Evolutionary conservation across 1,140 invertebrate genomes (phyloP), one percentile per base, ranked within the genome.

Genomic region (Sipha flava): DNA sequence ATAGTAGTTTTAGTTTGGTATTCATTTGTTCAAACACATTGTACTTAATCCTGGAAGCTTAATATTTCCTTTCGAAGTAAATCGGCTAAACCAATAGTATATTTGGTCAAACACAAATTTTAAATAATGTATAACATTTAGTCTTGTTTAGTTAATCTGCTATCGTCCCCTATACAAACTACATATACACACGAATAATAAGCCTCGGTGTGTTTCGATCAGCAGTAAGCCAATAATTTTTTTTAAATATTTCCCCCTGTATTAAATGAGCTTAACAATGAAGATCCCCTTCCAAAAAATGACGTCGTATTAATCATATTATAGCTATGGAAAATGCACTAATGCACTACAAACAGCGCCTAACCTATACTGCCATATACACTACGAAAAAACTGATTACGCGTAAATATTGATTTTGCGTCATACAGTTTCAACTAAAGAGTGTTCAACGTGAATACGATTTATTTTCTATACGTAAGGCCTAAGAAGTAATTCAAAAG

Each of bases 261-360:
- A 52, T 73, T 73, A 73, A 73, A 49, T 29, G 70, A n/a, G 70
- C 45, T 73, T 73, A 52, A 52, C 47, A 73, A 73, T 49, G 26
- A 29, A 34, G 45, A 23, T 37, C 70, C 47, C n/a, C 31, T 52
- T 0, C 29, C 45, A 29, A 21, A 49, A 52, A 23, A 52, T 34
- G 26, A 49, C 29, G 14, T 73, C n/a, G 29, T 9, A 4, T n/a
- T 31, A 14, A 37, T 37, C 31, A 64, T 64, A 64, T 64, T 40
- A n/a, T 40, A 64, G n/a, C 10, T 64, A 37, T 64, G 29, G 26
- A 68, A 26, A 40, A 40, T 10, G 10, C 37, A n/a, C n/a, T n/a
- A 40, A 40, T 10, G 37, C 37, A 40, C 37, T 40, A 10, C 37
- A 10, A 10, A n/a, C n/a, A n/a, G n/a, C n/a, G n/a, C n/a, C n/a